Evolutionary conservation across 2,113 vertebrate genomes (phyloP).

Genomic region (Elachura formosa): DNA sequence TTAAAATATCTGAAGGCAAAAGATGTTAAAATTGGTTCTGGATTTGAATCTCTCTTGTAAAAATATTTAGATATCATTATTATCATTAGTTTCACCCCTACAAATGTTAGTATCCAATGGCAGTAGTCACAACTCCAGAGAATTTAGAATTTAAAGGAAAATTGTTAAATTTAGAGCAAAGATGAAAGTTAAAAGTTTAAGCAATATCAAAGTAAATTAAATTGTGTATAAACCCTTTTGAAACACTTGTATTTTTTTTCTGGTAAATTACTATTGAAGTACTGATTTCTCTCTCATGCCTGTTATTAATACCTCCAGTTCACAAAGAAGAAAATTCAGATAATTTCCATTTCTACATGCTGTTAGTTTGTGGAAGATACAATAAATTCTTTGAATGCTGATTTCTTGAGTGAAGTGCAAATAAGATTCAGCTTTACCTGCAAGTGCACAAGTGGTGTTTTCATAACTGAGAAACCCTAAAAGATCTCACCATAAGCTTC

Average conservation of each 20-base stretch:
- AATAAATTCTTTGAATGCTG: not conserved
- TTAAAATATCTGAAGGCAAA: not conserved
- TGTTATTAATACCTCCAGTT: not conserved
- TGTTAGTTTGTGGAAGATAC: not conserved
- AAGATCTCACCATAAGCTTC: not conserved
- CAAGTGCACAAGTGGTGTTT: not conserved
- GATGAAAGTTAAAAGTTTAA: not conserved
- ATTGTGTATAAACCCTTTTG: not conserved
- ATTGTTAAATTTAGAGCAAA: not conserved
- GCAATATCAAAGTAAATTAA: not conserved
- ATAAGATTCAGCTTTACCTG: not conserved
- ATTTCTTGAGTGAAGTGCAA: not conserved
- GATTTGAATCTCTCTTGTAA: not conserved
- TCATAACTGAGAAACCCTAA: not conserved
- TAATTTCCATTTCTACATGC: not conserved
- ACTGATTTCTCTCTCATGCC: not conserved
- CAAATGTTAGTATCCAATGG: not conserved
- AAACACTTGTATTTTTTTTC: fast-evolving
- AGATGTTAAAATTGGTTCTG: not conserved
- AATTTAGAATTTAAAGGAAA: not conserved
- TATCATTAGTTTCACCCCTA: not conserved
- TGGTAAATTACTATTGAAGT: not conserved
- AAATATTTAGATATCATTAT: not conserved
- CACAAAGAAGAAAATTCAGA: not conserved
- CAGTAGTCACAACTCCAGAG: not conserved